Base-by-base conservation (phyloP, 2,113 vertebrate species). In the Hiodon alosoides region DNA sequence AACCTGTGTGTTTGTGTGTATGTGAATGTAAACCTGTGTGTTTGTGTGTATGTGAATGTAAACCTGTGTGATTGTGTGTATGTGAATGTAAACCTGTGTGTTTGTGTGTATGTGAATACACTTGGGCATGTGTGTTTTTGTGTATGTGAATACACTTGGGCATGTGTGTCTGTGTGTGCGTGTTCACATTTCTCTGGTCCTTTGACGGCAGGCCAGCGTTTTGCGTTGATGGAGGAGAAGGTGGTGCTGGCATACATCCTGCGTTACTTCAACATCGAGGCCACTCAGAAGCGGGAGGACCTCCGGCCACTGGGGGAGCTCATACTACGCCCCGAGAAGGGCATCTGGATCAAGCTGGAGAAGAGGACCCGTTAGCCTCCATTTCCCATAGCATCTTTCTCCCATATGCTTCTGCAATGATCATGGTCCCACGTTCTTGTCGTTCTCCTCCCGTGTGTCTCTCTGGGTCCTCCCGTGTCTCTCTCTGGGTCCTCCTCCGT, bases 181-280 rank as follows among this genome's bases (percentile, higher is more conserved):
- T 58, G 55, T 31, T 31, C 31, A 31, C 31, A 31, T 31, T 31
- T 31, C 31, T 31, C 31, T 31, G 31, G 31, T 31, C 31, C 31
- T 68, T 31, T 31, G 64, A 31, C 67, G 17, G 0, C 78, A 98
- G 97, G 97, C 79, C 96, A 98, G 72, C 94, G 89, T 9, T 99
- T 98, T 80, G 97, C 97, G 7, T 69, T 92, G 5, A 93, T 98
- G 88, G 97, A 99, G 80, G 96, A 98, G 83, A 98, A 98, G 78
- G 82, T 91, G 67, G 13, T 99, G 65, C 73, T 99, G 74, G 89
- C 93, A 0, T 86, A 88, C 62, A 81, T 98, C 71, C 85, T 99
- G 74, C 92, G 93, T 0, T 85, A 79, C 51, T 98, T 96, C 74
- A 92, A 85, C 72, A 79, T 99, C 0, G 92, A 95, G 69, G 91